Evolutionary conservation across 1,140 invertebrate genomes (phyloP).

Genomic region (Bombus waltoni): DNA sequence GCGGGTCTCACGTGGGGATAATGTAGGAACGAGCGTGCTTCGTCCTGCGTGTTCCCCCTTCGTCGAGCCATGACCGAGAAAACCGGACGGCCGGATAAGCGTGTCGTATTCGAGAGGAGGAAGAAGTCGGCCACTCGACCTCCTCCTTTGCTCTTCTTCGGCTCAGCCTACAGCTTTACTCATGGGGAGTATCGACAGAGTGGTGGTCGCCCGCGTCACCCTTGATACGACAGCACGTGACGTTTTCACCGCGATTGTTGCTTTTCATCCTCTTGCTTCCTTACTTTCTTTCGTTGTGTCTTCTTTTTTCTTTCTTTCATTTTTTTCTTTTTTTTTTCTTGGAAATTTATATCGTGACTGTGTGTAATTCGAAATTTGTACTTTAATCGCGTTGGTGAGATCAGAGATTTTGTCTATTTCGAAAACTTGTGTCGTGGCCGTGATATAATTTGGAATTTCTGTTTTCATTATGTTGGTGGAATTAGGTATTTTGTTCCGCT

Average conservation of each 20-base stretch:
- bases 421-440: too few species aligned
- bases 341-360: not conserved
- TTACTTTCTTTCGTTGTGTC: not conserved
- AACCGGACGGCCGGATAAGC: constrained; percentile 63
- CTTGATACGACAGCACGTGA: constrained; percentile 31
- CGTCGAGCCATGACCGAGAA: constrained; percentile 72
- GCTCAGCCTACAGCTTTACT: constrained; percentile 23
- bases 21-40: constrained; percentile 64
- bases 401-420: not conserved
- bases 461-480: too few species aligned
- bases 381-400: not conserved
- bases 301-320: too few species aligned
- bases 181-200: constrained; percentile 13
- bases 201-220: constrained; percentile 29
- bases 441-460: not conserved
- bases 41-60: constrained; percentile 53
- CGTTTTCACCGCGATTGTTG: not conserved
- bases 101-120: constrained; percentile 55
- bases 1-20: constrained; percentile 63
- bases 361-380: not conserved
- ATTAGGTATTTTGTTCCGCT: too few species aligned
- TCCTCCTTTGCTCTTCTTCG: constrained; percentile 36
- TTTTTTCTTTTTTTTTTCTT: too few species aligned
- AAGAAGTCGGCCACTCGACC: constrained; percentile 72
- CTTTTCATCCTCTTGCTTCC: too few species aligned